Percentiles rank a stretch among this genome's conserved stretches.
phyloP scores from a whole-genome alignment of 2,888 invertebrate genomes.

The Mimachlamys varia region DNA sequence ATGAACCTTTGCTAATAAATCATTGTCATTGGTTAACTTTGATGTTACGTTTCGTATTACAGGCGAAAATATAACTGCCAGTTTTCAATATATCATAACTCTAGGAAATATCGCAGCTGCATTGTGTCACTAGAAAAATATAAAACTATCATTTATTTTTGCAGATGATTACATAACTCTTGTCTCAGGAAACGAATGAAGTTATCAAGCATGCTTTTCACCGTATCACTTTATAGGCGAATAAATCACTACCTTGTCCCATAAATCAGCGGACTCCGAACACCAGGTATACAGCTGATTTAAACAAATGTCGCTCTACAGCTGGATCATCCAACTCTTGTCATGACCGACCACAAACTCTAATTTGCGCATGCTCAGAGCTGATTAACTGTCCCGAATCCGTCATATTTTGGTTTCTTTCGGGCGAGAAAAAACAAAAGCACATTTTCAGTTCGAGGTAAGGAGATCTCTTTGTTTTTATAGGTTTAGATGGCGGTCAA shows the following conservation, averaged over 20 bases:
- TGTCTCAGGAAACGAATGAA: not conserved
- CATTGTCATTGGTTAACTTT: not conserved
- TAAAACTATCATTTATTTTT: slow-evolving; percentile 17
- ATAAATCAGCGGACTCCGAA: not conserved
- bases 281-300: slow-evolving; percentile 32
- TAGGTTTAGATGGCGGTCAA: not conserved
- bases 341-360: not conserved
- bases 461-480: not conserved
- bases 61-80: slow-evolving; percentile 22
- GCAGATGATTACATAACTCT: slow-evolving; percentile 22
- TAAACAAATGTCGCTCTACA: not conserved
- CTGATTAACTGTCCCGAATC: not conserved
- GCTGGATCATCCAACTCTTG: not conserved
- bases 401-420: slow-evolving; percentile 32
- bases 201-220: slow-evolving; percentile 32
- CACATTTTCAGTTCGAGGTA: not conserved
- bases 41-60: not conserved
- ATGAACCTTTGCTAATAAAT: not conserved
- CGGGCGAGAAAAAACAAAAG: slow-evolving; percentile 23
- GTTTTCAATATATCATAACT: slow-evolving; percentile 27
- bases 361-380: not conserved
- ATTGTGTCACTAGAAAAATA: slow-evolving; percentile 8
- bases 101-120: slow-evolving; percentile 9
- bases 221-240: slow-evolving; percentile 14
- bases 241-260: not conserved